Percentiles rank a stretch among this genome's conserved stretches.
Evolutionary conservation across 1,140 invertebrate genomes (phyloP).

Genomic region (Physella acuta): DNA sequence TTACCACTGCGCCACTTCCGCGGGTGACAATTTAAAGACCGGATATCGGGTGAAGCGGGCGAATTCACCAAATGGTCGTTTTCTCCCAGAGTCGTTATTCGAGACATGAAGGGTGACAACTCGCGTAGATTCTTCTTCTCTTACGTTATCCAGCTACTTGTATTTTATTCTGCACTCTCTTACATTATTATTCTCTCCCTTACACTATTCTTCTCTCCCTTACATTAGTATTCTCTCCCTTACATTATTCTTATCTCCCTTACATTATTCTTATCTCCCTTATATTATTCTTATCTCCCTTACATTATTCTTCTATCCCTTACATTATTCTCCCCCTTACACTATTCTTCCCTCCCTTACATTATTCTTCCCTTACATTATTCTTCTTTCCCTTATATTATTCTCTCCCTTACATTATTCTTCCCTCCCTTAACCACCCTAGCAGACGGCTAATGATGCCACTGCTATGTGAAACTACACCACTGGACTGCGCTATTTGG

Average conservation of each 20-base stretch:
- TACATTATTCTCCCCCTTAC: no score
- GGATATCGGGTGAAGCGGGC: neutral
- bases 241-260: neutral
- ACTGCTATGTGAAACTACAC: neutral
- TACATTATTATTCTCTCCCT: neutral
- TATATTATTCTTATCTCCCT: neutral
- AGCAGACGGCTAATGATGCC: neutral
- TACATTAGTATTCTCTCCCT: conserved; percentile 3
- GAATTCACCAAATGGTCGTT: neutral
- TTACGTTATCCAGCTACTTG: neutral
- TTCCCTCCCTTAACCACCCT: neutral
- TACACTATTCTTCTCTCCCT: neutral
- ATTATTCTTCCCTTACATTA: neutral
- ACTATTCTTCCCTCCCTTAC: neutral
- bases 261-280: neutral
- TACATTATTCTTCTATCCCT: neutral
- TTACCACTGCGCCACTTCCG: neutral
- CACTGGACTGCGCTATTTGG: neutral
- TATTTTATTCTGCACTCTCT: neutral
- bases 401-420: neutral
- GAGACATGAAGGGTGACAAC: no score
- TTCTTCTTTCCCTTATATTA: neutral
- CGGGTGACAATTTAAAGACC: neutral
- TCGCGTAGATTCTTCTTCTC: neutral
- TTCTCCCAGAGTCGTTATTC: no score